A percentile compares a stretch with the other conserved stretches of the same genome.
Conservation (phyloP, 1,140 invertebrate species). For the Meloidogyne hapla region DNA sequence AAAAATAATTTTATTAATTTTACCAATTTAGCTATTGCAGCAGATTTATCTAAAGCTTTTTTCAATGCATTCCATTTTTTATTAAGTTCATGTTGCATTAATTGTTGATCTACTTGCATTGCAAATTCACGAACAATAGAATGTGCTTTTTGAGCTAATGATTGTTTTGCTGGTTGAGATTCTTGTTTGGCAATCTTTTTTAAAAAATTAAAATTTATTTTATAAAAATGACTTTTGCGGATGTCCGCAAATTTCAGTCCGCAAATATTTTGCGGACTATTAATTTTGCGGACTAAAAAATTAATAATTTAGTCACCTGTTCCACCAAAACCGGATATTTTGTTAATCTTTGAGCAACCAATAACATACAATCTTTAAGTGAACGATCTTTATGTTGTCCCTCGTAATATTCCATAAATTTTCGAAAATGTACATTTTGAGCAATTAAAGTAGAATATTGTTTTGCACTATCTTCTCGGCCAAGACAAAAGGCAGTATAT, state of each 20-base stretch:
- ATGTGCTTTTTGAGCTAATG: conserved; percentile 37
- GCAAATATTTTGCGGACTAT: too few species aligned
- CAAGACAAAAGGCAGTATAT: conserved; percentile 48
- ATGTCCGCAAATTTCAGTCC: too few species aligned
- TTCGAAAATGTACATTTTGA: conserved; percentile 15
- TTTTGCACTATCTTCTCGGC: conserved; percentile 37
- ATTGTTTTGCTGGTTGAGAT: neutral
- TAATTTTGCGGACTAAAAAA: too few species aligned
- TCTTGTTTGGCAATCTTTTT: conserved; percentile 48
- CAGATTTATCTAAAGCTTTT: conserved; percentile 33
- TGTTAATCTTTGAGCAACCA: conserved; percentile 50
- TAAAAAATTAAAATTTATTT: neutral
- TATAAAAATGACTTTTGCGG: too few species aligned
- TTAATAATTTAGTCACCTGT: too few species aligned
- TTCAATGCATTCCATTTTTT: conserved; percentile 40
- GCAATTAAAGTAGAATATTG: conserved; percentile 26
- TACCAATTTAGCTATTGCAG: conserved; percentile 38
- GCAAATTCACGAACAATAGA: conserved; percentile 47
- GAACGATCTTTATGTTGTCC: conserved; percentile 36
- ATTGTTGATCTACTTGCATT: conserved; percentile 40
- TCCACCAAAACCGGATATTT: conserved; percentile 52
- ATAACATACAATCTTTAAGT: conserved; percentile 56
- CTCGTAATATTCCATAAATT: conserved; percentile 42
- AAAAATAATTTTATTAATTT: conserved; percentile 11
- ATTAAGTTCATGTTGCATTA: conserved; percentile 41